Conservation (phyloP, 1,140 invertebrate genomes). For the Trichonephila inaurata region DNA sequence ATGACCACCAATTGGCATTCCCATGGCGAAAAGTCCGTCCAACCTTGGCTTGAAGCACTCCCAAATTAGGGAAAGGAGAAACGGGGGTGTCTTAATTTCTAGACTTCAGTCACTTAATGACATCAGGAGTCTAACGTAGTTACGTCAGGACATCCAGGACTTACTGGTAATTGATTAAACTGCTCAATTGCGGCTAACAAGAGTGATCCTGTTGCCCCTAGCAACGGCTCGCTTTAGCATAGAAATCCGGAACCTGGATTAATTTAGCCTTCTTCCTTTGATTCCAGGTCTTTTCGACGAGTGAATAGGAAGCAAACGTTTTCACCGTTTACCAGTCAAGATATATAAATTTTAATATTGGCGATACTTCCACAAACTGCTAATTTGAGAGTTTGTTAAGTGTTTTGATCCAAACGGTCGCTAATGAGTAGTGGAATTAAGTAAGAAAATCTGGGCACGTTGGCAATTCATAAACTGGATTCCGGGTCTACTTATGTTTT, state of each 20-base stretch:
- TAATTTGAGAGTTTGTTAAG: not conserved
- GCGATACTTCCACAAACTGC: not conserved
- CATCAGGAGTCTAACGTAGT: constrained; percentile 60
- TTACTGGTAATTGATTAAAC: constrained; percentile 64
- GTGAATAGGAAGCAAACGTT: not conserved
- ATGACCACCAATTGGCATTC: constrained; percentile 18
- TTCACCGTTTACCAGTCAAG: not conserved
- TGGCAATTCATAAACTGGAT: no score
- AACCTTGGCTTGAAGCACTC: not conserved
- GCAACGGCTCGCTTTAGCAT: constrained; percentile 26
- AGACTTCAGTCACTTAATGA: constrained; percentile 60
- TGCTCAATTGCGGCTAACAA: constrained; percentile 63
- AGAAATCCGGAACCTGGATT: not conserved
- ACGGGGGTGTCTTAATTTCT: constrained; percentile 51
- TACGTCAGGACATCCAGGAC: constrained; percentile 55
- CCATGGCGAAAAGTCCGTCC: not conserved
- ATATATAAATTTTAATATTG: not conserved
- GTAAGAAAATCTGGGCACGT: no score
- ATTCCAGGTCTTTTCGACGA: not conserved
- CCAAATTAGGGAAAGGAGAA: constrained; percentile 32
- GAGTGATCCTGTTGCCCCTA: constrained; percentile 41
- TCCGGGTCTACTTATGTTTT: no score
- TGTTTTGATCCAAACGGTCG: no score
- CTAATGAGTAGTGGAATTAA: no score
- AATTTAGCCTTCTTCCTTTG: not conserved